phyloP scores from a whole-genome alignment of 2,113 vertebrate species.

The Pelecanoides urinatrix region DNA sequence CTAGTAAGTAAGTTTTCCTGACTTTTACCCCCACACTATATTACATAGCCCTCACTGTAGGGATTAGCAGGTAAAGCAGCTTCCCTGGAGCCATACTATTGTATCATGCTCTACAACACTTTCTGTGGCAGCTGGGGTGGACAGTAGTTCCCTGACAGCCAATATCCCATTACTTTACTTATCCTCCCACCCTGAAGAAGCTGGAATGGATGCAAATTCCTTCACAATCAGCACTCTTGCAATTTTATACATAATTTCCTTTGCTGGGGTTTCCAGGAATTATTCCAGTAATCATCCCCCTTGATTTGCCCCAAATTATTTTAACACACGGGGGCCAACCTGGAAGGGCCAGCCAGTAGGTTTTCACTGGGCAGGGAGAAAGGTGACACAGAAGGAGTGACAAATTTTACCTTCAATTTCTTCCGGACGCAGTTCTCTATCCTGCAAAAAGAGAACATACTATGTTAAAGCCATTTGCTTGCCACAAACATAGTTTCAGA shows the following conservation, averaged over 20 bases:
- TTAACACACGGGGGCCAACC: background rate
- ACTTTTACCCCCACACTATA: background rate
- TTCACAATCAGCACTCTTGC: background rate
- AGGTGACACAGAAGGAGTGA: background rate
- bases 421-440: conserved; percentile 92
- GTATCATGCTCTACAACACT: background rate
- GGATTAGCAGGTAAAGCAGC: background rate
- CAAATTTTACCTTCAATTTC: conserved; percentile 91
- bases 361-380: background rate
- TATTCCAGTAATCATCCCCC: background rate
- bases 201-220: background rate
- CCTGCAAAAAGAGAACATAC: conserved; percentile 78
- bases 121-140: background rate
- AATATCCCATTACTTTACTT: background rate
- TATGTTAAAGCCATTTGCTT: background rate
- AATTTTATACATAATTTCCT: background rate
- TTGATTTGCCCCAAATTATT: background rate
- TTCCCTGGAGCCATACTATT: background rate
- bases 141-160: background rate
- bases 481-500: background rate
- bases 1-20: background rate
- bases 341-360: background rate
- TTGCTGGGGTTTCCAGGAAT: background rate
- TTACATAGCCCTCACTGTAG: background rate
- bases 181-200: background rate